Conservation (phyloP, 35 echinoderm and acorn worm genomes). For the Ophiothrix spiculata region DNA sequence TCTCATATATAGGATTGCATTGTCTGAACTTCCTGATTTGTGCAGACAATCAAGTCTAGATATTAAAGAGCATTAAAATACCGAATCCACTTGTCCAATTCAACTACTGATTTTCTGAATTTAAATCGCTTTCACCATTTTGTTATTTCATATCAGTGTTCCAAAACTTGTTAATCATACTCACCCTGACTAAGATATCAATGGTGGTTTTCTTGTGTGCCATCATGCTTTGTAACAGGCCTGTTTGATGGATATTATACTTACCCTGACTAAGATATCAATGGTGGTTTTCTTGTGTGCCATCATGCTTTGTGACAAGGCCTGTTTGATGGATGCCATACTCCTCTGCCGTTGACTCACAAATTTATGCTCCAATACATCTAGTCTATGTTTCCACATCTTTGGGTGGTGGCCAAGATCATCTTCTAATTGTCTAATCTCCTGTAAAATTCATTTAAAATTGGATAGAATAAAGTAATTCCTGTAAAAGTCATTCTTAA, state of each 20-base stretch:
- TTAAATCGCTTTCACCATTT: too few relatives aligned
- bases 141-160: too few relatives aligned
- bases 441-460: too few relatives aligned
- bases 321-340: constrained; percentile 54
- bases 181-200: constrained; percentile 92
- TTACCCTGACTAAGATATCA: constrained; percentile 92
- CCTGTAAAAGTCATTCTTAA: too few relatives aligned
- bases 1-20: too few relatives aligned
- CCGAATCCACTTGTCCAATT: too few relatives aligned
- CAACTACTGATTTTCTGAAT: too few relatives aligned
- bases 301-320: constrained; percentile 67
- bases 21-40: too few relatives aligned
- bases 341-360: constrained; percentile 27
- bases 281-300: constrained; percentile 94
- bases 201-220: constrained; percentile 94
- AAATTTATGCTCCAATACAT: constrained; percentile 53
- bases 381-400: constrained; percentile 63
- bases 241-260: constrained; percentile 54
- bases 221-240: constrained; percentile 70
- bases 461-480: too few relatives aligned
- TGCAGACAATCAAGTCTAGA: too few relatives aligned
- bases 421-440: constrained; percentile 74
- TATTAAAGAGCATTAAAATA: too few relatives aligned
- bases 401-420: constrained; percentile 57
- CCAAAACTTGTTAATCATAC: too few relatives aligned